Evolutionary conservation across 2,888 invertebrate species (phyloP).

Genomic region (Hirtodrosophila cameraria): DNA sequence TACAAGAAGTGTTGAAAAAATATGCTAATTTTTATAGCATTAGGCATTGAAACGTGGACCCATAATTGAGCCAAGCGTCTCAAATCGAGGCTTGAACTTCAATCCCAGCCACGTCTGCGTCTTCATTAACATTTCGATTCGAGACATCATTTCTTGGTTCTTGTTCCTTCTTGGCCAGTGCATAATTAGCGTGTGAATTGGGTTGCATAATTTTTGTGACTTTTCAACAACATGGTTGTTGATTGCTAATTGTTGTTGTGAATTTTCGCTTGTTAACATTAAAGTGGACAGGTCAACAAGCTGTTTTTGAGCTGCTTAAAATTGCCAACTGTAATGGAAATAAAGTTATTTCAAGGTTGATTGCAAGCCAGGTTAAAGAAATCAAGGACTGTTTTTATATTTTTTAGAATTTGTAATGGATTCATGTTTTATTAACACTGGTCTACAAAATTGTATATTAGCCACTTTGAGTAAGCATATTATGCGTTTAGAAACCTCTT

Average conservation of each 20-base stretch:
- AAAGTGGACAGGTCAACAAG: constrained; percentile 7
- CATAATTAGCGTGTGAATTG: constrained; percentile 69
- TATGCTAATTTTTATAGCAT: constrained; percentile 69
- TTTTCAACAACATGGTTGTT: constrained; percentile 8
- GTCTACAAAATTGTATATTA: too few relatives aligned
- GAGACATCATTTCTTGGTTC: constrained; percentile 39
- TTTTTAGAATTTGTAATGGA: too few relatives aligned
- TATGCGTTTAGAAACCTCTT: too few relatives aligned
- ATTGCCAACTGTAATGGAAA: constrained; percentile 9
- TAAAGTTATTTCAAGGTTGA: neutral
- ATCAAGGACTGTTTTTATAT: too few relatives aligned
- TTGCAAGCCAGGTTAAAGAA: neutral
- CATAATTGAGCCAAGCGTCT: constrained; percentile 62
- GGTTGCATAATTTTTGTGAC: constrained; percentile 47
- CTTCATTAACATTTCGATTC: constrained; percentile 55
- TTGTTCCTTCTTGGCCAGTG: constrained; percentile 32
- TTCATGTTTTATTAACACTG: too few relatives aligned
- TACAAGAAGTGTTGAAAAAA: constrained; percentile 50
- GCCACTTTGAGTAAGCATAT: too few relatives aligned
- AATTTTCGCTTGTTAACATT: constrained; percentile 7
- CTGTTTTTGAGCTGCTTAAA: constrained; percentile 2
- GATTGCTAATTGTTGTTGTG: constrained; percentile 19
- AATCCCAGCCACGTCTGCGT: constrained; percentile 21
- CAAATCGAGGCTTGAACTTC: constrained; percentile 3
- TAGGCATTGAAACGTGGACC: constrained; percentile 66